phyloP scores from a whole-genome alignment of 2,113 vertebrate genomes.

The Pipra filicauda region DNA sequence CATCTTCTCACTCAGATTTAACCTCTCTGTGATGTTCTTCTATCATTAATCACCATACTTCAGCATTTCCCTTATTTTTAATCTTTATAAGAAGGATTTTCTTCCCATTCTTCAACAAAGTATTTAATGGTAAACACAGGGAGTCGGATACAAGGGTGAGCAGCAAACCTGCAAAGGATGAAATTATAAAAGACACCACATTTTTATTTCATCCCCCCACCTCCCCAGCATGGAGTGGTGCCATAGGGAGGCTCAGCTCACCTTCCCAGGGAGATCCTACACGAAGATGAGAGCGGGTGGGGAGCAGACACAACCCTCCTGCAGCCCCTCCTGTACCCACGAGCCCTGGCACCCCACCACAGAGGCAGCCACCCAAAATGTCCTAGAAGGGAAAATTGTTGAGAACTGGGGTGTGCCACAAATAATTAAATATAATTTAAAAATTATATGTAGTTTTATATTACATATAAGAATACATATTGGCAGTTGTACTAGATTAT shows the following conservation, averaged over 20 bases:
- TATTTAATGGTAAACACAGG: background rate
- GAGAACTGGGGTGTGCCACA: background rate
- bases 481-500: background rate
- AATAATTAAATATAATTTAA: accelerated
- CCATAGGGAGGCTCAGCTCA: background rate
- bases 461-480: background rate
- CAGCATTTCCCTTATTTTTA: background rate
- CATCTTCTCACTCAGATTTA: background rate
- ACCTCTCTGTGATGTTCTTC: background rate
- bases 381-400: slow-evolving; percentile 65
- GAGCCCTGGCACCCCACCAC: slow-evolving; percentile 80
- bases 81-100: background rate
- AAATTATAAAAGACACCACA: background rate
- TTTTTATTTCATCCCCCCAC: background rate
- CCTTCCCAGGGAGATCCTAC: background rate
- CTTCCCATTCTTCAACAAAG: background rate
- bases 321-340: slow-evolving; percentile 78
- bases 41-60: background rate
- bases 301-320: slow-evolving; percentile 77
- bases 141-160: background rate
- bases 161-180: slow-evolving; percentile 22
- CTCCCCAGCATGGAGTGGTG: background rate
- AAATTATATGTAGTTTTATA: background rate
- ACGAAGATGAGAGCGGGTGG: slow-evolving; percentile 79
- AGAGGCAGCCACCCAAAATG: slow-evolving; percentile 80